Evolutionary conservation across 2,888 invertebrate species (phyloP), one percentile per base, ranked within the genome.

Genomic region (Habrosyne pyritoides): DNA sequence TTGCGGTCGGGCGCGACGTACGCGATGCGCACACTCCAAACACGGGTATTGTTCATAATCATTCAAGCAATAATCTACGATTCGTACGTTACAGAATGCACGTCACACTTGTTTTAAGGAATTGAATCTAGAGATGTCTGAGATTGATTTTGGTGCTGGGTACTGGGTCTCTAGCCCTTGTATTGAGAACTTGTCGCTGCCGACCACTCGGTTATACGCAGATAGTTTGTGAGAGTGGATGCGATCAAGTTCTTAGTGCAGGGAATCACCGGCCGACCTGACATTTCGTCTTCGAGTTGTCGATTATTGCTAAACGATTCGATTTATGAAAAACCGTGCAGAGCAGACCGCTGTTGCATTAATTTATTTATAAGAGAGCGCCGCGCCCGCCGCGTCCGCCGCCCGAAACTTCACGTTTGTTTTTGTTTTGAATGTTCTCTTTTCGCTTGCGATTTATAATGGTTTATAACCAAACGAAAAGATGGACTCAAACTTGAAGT

Each of bases 361-460:
- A 75, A 79, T 81, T 80, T 80, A 80, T 77, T 80, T 75, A 71
- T 75, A 74, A 59, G 67, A 66, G 72, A 61, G 63, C 60, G 57
- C 75, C 77, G 69, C 66, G 59, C 73, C 75, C 77, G 72, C 71
- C 79, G 75, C 77, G 69, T 74, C 66, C 59, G 73, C 75, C 76
- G 71, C 71, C 79, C 77, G 75, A 69, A 80, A 87, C 87, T 89
- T 89, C 88, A 78, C 69, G 85, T 89, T 89, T 89, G 88, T 90
- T 88, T 79, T 87, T 87, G 84, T 90, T 89, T 86, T 87, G 86
- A 89, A 88, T 84, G 84, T 87, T 89, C 86, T 86, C 88, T 87
- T 88, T 87, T 89, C 86, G 90, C 89, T 89, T 87, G 71, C 77
- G 63, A 80, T 83, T 77, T 82, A 80, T 79, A 81, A 76, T 77